These are phyloP conservation scores for Drosophila prolongata DNA, from an alignment of 2,888 invertebrate genomes.

Conservation along the genomic window DNA sequence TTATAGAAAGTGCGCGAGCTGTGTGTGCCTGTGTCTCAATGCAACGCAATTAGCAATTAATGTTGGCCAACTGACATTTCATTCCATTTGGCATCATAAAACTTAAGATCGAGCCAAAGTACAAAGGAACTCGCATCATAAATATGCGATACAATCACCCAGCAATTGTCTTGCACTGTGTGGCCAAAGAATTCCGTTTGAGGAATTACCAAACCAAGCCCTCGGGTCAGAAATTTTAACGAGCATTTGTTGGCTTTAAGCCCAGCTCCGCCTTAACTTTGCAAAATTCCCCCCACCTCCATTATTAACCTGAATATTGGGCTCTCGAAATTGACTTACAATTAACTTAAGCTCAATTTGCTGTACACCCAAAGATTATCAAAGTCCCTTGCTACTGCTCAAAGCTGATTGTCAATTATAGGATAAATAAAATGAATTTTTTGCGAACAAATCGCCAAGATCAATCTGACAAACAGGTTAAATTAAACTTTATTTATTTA, in stretches of 20 bases:
- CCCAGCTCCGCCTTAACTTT: slow-evolving; percentile 36
- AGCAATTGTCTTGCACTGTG: slow-evolving; percentile 49
- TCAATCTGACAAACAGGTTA: not conserved
- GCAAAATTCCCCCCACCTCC: slow-evolving; percentile 50
- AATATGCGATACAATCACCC: slow-evolving; percentile 65
- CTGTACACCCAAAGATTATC: slow-evolving; percentile 31
- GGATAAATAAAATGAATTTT: slow-evolving; percentile 13
- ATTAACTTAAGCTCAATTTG: slow-evolving; percentile 26
- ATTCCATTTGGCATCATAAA: slow-evolving; percentile 26
- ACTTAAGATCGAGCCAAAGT: slow-evolving; percentile 11
- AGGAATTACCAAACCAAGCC: slow-evolving; percentile 68
- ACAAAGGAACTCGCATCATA: slow-evolving; percentile 49
- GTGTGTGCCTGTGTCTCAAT: slow-evolving; percentile 44
- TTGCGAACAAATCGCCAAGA: slow-evolving; percentile 4
- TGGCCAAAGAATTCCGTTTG: slow-evolving; percentile 63
- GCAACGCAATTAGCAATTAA: slow-evolving; percentile 64
- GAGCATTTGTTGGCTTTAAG: slow-evolving; percentile 50
- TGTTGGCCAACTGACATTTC: slow-evolving; percentile 66
- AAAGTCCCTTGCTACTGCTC: slow-evolving; percentile 41
- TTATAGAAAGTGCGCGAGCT: slow-evolving; percentile 63
- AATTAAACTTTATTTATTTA: not conserved
- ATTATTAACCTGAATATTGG: slow-evolving; percentile 8
- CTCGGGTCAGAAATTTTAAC: slow-evolving; percentile 66
- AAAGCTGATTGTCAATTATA: slow-evolving; percentile 18
- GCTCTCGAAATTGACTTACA: slow-evolving; percentile 24